These are phyloP conservation scores for Tetropium fuscum DNA, from an alignment of 2,888 invertebrate genomes.

Conservation along the genomic window DNA sequence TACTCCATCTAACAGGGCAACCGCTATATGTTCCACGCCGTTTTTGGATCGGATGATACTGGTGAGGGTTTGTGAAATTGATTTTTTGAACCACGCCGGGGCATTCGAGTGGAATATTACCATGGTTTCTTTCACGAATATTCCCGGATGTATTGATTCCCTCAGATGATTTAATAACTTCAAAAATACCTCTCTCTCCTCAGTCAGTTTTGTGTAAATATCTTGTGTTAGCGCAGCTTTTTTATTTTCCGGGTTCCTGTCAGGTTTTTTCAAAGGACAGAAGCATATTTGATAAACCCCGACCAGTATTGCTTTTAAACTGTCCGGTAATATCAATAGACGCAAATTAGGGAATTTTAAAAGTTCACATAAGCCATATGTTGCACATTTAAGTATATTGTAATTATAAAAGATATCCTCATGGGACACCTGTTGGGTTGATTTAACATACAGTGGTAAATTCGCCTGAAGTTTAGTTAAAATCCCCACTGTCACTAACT, in stretches of 20 bases:
- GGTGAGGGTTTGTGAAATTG: slow-evolving; percentile 73
- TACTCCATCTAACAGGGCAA: slow-evolving; percentile 70
- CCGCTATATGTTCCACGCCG: slow-evolving; percentile 75
- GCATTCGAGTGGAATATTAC: slow-evolving; percentile 71
- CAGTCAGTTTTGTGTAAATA: slow-evolving; percentile 67
- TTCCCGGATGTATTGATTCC: slow-evolving; percentile 70
- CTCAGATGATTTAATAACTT: slow-evolving; percentile 68
- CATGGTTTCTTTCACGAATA: slow-evolving; percentile 78
- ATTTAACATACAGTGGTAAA: slow-evolving; percentile 48
- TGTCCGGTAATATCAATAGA: slow-evolving; percentile 69
- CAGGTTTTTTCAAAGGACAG: slow-evolving; percentile 75
- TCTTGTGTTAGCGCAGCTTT: slow-evolving; percentile 70
- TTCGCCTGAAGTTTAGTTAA: slow-evolving; percentile 74
- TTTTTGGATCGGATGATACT: slow-evolving; percentile 70
- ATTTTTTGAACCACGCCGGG: slow-evolving; percentile 74
- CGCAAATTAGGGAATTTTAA: slow-evolving; percentile 69
- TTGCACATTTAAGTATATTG: slow-evolving; percentile 67
- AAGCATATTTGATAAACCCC: slow-evolving; percentile 77
- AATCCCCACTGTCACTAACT: slow-evolving; percentile 75
- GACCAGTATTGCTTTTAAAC: slow-evolving; percentile 74
- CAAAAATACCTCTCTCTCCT: slow-evolving; percentile 69
- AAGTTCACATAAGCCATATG: slow-evolving; percentile 67
- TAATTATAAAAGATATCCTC: slow-evolving; percentile 67
- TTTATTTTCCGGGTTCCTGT: slow-evolving; percentile 56
- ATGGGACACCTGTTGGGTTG: slow-evolving; percentile 23